Conservation (phyloP, 2,113 vertebrate genomes). For the Solea senegalensis region DNA sequence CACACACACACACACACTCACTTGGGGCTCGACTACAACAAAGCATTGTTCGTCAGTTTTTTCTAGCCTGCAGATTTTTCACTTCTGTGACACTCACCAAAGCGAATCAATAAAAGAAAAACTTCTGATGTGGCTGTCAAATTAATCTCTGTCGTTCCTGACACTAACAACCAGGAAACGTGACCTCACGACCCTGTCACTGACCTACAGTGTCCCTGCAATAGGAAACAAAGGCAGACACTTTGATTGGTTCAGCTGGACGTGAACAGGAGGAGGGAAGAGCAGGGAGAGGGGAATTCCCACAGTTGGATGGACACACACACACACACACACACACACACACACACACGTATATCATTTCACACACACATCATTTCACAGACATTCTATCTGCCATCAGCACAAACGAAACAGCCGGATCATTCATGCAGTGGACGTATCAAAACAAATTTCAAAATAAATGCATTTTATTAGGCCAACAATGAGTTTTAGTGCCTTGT, state of each 20-base stretch:
- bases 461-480: conserved; percentile 3
- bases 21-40: neutral
- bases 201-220: conserved; percentile 59
- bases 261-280: conserved; percentile 29
- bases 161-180: conserved; percentile 55
- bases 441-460: conserved; percentile 3
- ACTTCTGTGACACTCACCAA: neutral
- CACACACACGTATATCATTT: conserved; percentile 10
- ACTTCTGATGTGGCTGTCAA: neutral
- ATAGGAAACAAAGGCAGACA: conserved; percentile 57
- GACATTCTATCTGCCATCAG: conserved; percentile 30
- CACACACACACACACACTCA: conserved; percentile 27
- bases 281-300: conserved; percentile 70
- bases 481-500: conserved; percentile 24
- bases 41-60: neutral
- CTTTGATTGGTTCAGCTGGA: conserved; percentile 57
- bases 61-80: conserved; percentile 5
- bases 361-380: conserved; percentile 32
- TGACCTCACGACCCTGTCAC: conserved; percentile 46
- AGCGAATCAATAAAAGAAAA: neutral
- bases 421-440: conserved; percentile 6
- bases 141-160: conserved; percentile 5
- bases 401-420: conserved; percentile 27
- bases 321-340: conserved; percentile 8
- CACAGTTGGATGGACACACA: conserved; percentile 49